Percentiles rank a stretch among this genome's conserved stretches.
These are phyloP conservation scores for Azemiops feae DNA, from an alignment of 2,113 vertebrate genomes.

Conservation along the genomic window DNA sequence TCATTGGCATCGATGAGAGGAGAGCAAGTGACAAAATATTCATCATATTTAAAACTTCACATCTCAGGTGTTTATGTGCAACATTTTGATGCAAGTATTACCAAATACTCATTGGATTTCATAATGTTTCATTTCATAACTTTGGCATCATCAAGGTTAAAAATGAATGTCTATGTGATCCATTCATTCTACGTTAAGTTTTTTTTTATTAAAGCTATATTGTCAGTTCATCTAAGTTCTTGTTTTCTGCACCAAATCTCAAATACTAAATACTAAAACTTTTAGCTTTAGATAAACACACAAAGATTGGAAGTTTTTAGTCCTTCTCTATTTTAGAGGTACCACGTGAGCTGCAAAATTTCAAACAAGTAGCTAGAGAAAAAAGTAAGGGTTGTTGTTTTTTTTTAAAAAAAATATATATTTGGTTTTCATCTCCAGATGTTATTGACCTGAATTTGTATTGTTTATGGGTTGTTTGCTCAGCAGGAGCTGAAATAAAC, in stretches of 20 bases:
- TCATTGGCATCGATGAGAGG: not conserved
- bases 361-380: not conserved
- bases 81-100: not conserved
- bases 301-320: not conserved
- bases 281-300: not conserved
- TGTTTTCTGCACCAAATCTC: not conserved
- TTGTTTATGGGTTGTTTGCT: conserved; percentile 28
- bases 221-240: not conserved
- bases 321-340: not conserved
- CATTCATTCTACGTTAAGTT: not conserved
- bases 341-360: not conserved
- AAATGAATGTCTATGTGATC: not conserved
- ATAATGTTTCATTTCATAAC: not conserved
- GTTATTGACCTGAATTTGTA: not conserved
- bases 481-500: conserved; percentile 24
- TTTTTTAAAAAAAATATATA: not conserved
- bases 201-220: not conserved
- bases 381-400: not conserved
- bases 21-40: not conserved
- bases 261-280: not conserved
- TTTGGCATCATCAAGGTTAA: not conserved
- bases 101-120: not conserved
- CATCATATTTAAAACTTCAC: not conserved
- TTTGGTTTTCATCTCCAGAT: conserved; percentile 11
- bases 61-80: not conserved